Percentiles rank a stretch among this genome's conserved stretches.
These are phyloP conservation scores for Cataglyphis altisquamis DNA, from an alignment of 2,888 invertebrate species.

Conservation along the genomic window DNA sequence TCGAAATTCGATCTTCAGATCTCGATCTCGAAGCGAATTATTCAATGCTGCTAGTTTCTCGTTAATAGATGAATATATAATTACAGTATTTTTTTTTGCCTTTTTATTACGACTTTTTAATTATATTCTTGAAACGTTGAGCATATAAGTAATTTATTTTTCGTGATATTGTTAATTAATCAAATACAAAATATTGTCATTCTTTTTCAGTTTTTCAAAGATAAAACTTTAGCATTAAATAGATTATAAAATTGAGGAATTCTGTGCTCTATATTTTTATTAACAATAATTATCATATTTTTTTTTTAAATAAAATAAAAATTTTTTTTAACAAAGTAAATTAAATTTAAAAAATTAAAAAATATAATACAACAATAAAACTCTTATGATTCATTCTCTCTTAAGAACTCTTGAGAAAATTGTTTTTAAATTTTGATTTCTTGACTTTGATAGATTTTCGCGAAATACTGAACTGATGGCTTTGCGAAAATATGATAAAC, in stretches of 20 bases:
- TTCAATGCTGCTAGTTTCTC: not conserved
- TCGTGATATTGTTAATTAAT: not conserved
- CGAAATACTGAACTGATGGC: not conserved
- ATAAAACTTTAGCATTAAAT: not conserved
- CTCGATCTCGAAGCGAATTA: conserved; percentile 31
- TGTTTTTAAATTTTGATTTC: not conserved
- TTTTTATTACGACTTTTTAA: not conserved
- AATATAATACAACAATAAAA: not conserved
- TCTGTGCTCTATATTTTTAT: not conserved
- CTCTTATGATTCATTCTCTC: not conserved
- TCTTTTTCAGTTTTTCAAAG: not conserved
- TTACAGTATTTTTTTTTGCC: not conserved
- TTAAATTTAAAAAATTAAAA: not conserved
- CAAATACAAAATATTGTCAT: not conserved
- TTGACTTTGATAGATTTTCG: not conserved
- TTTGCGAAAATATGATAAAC: not conserved
- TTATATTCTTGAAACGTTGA: not conserved
- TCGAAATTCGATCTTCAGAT: not conserved
- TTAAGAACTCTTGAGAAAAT: not conserved
- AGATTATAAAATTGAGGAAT: not conserved
- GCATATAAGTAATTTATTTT: not conserved
- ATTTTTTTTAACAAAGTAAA: not conserved
- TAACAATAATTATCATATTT: not conserved
- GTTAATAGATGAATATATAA: not conserved
- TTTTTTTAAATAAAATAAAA: too few relatives aligned